A percentile compares a stretch with the other conserved stretches of the same genome.
Conservation (phyloP, 1,140 invertebrate genomes). For the Triops longicaudatus region DNA sequence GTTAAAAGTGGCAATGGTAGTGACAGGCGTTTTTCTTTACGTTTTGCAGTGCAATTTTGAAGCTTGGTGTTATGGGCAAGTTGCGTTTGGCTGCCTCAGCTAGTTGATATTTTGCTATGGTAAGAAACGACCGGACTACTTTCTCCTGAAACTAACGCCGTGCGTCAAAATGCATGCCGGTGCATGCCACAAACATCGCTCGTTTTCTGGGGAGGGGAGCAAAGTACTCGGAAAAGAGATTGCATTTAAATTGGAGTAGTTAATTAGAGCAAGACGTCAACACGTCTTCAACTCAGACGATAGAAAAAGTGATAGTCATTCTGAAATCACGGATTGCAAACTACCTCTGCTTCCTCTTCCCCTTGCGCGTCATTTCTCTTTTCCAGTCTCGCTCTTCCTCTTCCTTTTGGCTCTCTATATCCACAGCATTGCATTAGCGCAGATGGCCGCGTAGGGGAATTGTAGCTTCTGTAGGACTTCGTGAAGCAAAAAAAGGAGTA, state of each 20-base stretch:
- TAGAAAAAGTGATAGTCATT: conserved; percentile 13
- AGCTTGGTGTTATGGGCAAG: not conserved
- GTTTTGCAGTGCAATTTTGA: not conserved
- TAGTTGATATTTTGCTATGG: not conserved
- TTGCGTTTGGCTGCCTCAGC: not conserved
- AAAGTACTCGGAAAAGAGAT: not conserved
- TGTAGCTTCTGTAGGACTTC: too few relatives aligned
- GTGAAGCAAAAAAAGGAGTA: not conserved
- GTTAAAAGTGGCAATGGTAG: not conserved
- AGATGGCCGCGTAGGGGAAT: too few relatives aligned
- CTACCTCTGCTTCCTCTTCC: not conserved
- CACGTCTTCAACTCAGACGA: not conserved
- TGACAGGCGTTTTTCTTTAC: not conserved
- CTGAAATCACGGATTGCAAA: not conserved
- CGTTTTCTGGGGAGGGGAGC: not conserved
- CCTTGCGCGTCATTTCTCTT: not conserved
- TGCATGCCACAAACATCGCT: conserved; percentile 8
- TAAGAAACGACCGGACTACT: not conserved
- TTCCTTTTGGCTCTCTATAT: too few relatives aligned
- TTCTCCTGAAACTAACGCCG: conserved; percentile 11
- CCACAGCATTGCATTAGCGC: too few relatives aligned
- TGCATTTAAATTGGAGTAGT: not conserved
- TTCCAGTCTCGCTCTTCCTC: too few relatives aligned
- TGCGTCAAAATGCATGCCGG: not conserved
- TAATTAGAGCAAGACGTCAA: conserved; percentile 12